Conservation (phyloP, 2,888 invertebrate species). For the Pheosia tremula region DNA sequence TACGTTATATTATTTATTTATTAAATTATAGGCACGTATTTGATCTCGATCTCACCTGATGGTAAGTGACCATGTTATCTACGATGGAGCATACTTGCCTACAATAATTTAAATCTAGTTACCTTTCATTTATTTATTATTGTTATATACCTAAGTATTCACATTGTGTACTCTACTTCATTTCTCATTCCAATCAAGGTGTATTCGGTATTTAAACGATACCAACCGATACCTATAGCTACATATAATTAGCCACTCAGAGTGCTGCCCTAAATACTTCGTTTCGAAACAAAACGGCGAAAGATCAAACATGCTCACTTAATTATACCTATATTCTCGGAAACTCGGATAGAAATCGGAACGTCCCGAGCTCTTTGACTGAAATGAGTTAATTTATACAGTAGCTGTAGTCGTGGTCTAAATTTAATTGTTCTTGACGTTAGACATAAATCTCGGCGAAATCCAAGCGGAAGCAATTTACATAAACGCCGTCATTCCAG, state of each 20-base stretch:
- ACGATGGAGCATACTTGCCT: no score
- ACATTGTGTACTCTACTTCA: background rate
- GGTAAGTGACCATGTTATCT: no score
- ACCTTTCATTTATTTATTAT: no score
- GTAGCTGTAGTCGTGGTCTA: slow-evolving; percentile 65
- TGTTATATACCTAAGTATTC: no score
- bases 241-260: background rate
- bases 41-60: no score
- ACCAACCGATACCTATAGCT: background rate
- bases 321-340: slow-evolving; percentile 4
- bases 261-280: slow-evolving; percentile 7
- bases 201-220: slow-evolving; percentile 3
- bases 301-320: slow-evolving; percentile 8
- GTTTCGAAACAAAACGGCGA: slow-evolving; percentile 5
- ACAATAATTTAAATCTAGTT: no score
- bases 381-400: slow-evolving; percentile 71
- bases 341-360: slow-evolving; percentile 5
- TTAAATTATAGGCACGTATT: no score
- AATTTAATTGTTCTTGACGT: slow-evolving; percentile 80
- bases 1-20: no score
- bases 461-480: slow-evolving; percentile 78
- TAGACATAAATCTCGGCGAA: slow-evolving; percentile 74
- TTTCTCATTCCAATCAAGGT: background rate
- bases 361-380: slow-evolving; percentile 36
- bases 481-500: slow-evolving; percentile 71